A percentile compares a stretch with the other conserved stretches of the same genome.
phyloP scores from a whole-genome alignment of 1,140 invertebrate genomes.

The Rhopalosiphum padi region DNA sequence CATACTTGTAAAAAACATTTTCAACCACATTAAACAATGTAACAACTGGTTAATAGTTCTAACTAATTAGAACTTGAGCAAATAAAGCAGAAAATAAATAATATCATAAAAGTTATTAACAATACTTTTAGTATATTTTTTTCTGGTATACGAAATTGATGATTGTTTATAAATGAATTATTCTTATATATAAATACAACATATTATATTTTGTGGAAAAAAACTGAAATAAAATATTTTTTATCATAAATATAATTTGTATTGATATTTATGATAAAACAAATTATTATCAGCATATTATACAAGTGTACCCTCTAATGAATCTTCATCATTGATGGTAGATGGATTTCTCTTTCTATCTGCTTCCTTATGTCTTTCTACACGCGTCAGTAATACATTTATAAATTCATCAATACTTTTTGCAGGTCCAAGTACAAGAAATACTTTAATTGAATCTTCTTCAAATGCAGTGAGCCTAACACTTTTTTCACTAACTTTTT shows the following conservation, averaged over 20 bases:
- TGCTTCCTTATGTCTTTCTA: constrained; percentile 53
- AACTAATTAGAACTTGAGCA: background rate
- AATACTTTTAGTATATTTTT: constrained; percentile 13
- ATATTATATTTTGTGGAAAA: constrained; percentile 36
- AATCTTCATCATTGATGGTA: constrained; percentile 16
- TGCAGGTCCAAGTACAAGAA: constrained; percentile 22
- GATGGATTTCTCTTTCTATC: constrained; percentile 23
- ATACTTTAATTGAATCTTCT: constrained; percentile 63
- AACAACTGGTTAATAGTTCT: background rate
- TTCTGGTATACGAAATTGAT: background rate
- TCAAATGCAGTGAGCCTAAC: constrained; percentile 89
- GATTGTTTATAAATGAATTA: background rate
- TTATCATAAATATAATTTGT: constrained; percentile 14
- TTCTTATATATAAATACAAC: background rate
- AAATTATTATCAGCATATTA: background rate
- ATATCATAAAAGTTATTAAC: background rate
- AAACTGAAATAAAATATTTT: constrained; percentile 33
- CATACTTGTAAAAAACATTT: background rate
- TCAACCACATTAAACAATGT: background rate
- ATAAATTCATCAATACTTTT: constrained; percentile 53
- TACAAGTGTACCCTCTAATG: constrained; percentile 34
- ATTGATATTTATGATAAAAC: constrained; percentile 32
- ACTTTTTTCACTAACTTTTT: constrained; percentile 85
- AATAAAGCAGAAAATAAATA: background rate
- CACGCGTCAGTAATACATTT: background rate